phyloP scores from a whole-genome alignment of 2,113 vertebrate species.

The Hemibagrus wyckioides region DNA sequence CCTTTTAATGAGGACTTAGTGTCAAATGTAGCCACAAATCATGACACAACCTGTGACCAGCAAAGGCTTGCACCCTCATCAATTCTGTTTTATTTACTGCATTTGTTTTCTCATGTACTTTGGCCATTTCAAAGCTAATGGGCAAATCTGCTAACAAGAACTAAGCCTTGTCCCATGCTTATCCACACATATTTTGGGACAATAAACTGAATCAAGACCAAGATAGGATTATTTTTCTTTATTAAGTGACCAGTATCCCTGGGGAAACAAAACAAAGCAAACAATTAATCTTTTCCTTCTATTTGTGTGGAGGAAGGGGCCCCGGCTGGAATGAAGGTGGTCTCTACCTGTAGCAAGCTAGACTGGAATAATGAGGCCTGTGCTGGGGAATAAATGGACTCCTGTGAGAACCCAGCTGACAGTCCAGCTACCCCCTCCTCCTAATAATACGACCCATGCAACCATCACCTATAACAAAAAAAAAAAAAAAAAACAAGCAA shows the following conservation, averaged over 20 bases:
- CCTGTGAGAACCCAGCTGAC: conserved; percentile 76
- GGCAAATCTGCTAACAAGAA: conserved; percentile 70
- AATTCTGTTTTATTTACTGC: conserved; percentile 68
- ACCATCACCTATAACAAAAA: conserved; percentile 75
- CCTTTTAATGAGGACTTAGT: conserved; percentile 88
- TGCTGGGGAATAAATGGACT: conserved; percentile 83
- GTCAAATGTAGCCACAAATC: conserved; percentile 83
- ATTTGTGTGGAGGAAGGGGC: conserved; percentile 77
- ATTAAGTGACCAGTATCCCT: conserved; percentile 92
- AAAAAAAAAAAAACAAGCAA: background rate
- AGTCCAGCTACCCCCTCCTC: conserved; percentile 72
- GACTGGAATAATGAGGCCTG: conserved; percentile 85
- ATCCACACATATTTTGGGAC: conserved; percentile 71
- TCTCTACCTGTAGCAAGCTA: conserved; percentile 76
- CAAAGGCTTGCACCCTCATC: conserved; percentile 74
- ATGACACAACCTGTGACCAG: conserved; percentile 83
- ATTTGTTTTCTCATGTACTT: conserved; percentile 70
- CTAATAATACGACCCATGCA: conserved; percentile 79
- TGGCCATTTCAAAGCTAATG: conserved; percentile 61
- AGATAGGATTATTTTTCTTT: conserved; percentile 98
- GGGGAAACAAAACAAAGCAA: conserved; percentile 89
- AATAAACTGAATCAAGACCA: conserved; percentile 84
- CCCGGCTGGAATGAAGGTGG: conserved; percentile 73
- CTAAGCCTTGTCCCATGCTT: conserved; percentile 62
- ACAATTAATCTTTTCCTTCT: conserved; percentile 98